These are phyloP conservation scores for Ochotona curzoniae DNA, from an alignment of 2,113 vertebrate genomes.

Conservation along the genomic window DNA sequence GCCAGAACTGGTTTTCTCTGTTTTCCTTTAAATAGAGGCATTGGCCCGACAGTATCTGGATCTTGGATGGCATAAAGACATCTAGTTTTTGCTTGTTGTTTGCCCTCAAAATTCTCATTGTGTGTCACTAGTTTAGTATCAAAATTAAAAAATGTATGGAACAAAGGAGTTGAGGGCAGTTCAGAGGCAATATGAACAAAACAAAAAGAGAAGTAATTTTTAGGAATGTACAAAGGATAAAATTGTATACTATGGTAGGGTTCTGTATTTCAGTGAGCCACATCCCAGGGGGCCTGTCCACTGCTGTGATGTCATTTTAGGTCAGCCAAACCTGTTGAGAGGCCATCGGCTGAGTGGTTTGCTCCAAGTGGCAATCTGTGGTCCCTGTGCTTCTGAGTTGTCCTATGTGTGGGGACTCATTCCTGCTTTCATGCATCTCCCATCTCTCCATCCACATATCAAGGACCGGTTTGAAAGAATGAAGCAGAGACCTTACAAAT, in stretches of 20 bases:
- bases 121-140: neutral
- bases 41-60: neutral
- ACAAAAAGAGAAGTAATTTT: neutral
- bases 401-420: neutral
- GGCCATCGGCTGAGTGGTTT: neutral
- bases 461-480: conserved; percentile 62
- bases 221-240: neutral
- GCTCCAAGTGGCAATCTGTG: neutral
- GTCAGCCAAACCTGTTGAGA: neutral
- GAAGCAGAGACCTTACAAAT: conserved; percentile 72
- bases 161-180: neutral
- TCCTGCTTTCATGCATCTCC: neutral
- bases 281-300: neutral
- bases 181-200: neutral
- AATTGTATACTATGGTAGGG: neutral
- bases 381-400: neutral
- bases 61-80: neutral
- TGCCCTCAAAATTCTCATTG: neutral
- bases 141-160: neutral
- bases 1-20: neutral
- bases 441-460: neutral
- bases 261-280: neutral
- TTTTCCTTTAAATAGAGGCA: neutral
- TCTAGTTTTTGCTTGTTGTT: neutral
- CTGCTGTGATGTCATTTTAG: neutral